These are phyloP conservation scores for Saguinus imperator DNA, from an alignment of 2,113 vertebrate species.

Conservation along the genomic window DNA sequence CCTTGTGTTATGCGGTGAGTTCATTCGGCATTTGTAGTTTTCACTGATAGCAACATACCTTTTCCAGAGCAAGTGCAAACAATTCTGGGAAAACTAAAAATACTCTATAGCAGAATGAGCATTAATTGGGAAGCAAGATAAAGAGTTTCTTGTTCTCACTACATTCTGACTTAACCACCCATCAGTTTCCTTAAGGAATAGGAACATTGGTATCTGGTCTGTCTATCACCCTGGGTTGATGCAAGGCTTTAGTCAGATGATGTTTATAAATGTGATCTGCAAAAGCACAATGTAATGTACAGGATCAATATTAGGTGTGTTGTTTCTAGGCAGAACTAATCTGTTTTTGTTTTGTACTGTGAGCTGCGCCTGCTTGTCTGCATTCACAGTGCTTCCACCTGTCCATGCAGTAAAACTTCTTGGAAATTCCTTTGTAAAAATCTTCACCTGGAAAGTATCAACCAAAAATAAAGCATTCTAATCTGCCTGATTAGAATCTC, in stretches of 20 bases:
- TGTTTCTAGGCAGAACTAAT: neutral
- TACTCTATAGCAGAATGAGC: neutral
- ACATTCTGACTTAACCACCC: neutral
- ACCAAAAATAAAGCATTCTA: neutral
- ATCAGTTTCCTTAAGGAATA: neutral
- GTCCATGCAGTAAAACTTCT: neutral
- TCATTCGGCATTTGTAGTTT: neutral
- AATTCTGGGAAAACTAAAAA: neutral
- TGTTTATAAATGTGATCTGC: neutral
- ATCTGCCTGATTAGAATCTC: neutral
- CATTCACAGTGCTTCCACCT: neutral
- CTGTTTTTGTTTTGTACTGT: neutral
- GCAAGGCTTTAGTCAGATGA: neutral
- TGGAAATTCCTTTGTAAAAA: neutral
- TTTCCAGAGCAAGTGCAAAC: neutral
- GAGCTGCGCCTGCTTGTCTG: neutral
- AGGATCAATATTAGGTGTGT: neutral
- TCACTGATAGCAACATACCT: neutral
- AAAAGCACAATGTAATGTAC: neutral
- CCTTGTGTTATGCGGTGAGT: neutral
- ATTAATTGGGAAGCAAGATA: neutral
- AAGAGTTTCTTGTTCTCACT: neutral
- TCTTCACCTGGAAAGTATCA: neutral
- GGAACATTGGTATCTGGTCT: neutral
- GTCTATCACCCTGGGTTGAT: neutral